Percentiles rank a stretch among this genome's conserved stretches.
Conservation (phyloP, 2,888 invertebrate species). For the Notodonta dromedarius region DNA sequence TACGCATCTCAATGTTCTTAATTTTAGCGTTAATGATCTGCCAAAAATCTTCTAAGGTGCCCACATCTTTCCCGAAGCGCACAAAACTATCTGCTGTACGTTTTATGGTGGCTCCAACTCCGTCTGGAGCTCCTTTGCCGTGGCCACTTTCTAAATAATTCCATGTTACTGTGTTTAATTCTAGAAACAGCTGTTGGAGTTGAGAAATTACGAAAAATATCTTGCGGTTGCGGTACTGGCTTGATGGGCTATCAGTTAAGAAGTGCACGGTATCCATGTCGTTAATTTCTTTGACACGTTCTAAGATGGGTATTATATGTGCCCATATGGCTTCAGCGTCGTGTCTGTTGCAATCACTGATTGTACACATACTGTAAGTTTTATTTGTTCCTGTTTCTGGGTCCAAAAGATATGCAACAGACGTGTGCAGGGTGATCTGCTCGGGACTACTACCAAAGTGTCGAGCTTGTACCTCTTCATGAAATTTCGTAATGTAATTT, state of each 20-base stretch:
- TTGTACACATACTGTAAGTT: conserved; percentile 17
- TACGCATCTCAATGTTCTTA: conserved; percentile 13
- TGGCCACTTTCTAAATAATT: conserved; percentile 49
- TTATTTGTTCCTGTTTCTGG: conserved; percentile 9
- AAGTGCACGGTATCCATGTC: conserved; percentile 15
- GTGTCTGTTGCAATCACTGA: conserved; percentile 20
- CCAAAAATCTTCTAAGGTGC: conserved; percentile 12
- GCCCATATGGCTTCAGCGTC: conserved; percentile 19
- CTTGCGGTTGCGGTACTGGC: conserved; percentile 19
- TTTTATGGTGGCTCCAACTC: conserved; percentile 47
- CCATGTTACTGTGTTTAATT: conserved; percentile 32
- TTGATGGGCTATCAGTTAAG: conserved; percentile 20
- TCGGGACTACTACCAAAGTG: conserved; percentile 12
- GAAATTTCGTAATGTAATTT: conserved; percentile 12
- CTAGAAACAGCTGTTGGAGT: conserved; percentile 10
- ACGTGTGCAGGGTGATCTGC: conserved; percentile 13
- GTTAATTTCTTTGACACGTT: conserved; percentile 14
- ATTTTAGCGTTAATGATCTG: conserved; percentile 8
- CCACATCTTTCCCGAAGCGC: conserved; percentile 16
- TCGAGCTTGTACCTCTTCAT: conserved; percentile 12
- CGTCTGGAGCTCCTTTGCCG: conserved; percentile 52
- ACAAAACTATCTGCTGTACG: conserved; percentile 39
- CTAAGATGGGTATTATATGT: conserved; percentile 1
- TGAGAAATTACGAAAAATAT: conserved; percentile 22
- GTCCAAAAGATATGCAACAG: conserved; percentile 12